phyloP scores from a whole-genome alignment of 2,888 invertebrate genomes.

The Clepsis dumicolana region DNA sequence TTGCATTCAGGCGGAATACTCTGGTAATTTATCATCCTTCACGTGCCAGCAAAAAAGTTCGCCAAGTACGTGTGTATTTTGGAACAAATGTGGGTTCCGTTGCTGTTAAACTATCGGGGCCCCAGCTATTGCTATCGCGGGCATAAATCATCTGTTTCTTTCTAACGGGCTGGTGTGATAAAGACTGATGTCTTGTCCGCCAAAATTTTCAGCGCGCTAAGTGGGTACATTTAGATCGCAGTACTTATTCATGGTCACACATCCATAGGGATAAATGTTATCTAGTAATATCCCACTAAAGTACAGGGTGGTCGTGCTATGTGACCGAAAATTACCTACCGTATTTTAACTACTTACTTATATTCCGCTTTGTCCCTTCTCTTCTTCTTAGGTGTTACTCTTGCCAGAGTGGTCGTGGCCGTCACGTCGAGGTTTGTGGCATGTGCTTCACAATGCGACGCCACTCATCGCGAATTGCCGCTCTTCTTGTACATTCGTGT shows the following conservation, averaged over 20 bases:
- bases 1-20: slow-evolving; percentile 77
- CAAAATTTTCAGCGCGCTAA: not conserved
- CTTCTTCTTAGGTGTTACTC: too few species aligned
- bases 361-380: too few species aligned
- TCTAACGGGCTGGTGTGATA: not conserved
- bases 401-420: too few species aligned
- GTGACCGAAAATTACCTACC: too few species aligned
- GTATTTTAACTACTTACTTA: too few species aligned
- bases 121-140: not conserved
- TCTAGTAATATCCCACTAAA: too few species aligned
- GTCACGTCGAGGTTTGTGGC: too few species aligned
- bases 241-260: not conserved
- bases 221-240: not conserved
- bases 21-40: slow-evolving; percentile 80
- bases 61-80: slow-evolving; percentile 50
- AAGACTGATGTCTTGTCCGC: not conserved
- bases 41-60: slow-evolving; percentile 69
- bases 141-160: slow-evolving; percentile 1
- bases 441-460: too few species aligned
- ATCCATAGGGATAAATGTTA: too few species aligned
- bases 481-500: too few species aligned
- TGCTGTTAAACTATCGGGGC: slow-evolving; percentile 5
- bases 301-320: too few species aligned
- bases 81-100: slow-evolving; percentile 39
- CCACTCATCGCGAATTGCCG: too few species aligned